Percentiles rank a stretch among this genome's conserved stretches.
Evolutionary conservation across 1,140 invertebrate species (phyloP).

Genomic region (Eumaeus atala): DNA sequence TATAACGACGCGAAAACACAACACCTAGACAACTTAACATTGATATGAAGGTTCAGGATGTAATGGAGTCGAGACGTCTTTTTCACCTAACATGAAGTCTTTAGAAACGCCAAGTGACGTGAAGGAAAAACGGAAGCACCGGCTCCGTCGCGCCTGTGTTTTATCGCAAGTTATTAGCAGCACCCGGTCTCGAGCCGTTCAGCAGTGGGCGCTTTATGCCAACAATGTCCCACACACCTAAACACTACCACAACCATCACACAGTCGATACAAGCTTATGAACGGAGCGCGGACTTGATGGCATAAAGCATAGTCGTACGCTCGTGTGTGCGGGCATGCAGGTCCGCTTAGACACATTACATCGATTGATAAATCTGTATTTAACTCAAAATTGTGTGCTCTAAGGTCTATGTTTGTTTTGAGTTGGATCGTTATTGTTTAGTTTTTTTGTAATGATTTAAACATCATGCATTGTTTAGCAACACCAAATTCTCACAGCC

Average conservation of each 20-base stretch:
- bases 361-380: conserved; percentile 8
- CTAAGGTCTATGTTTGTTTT: conserved; percentile 48
- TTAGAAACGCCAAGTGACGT: conserved; percentile 34
- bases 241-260: conserved; percentile 24
- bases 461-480: conserved; percentile 63
- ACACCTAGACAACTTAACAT: conserved; percentile 45
- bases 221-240: conserved; percentile 25
- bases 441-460: conserved; percentile 47
- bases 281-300: conserved; percentile 30
- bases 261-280: conserved; percentile 21
- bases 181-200: conserved; percentile 31
- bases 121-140: conserved; percentile 51
- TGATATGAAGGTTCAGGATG: conserved; percentile 28
- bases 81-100: conserved; percentile 1
- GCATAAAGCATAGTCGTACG: conserved; percentile 43
- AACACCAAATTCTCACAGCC: conserved; percentile 62
- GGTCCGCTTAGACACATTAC: conserved; percentile 35
- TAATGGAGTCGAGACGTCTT: conserved; percentile 5
- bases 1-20: conserved; percentile 64
- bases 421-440: conserved; percentile 36
- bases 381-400: conserved; percentile 35
- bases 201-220: conserved; percentile 34
- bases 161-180: conserved; percentile 27
- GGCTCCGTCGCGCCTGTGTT: conserved; percentile 64
- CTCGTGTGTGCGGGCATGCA: conserved; percentile 62